Conservation (phyloP, 2,888 invertebrate species). For the Leptura quadrifasciata region DNA sequence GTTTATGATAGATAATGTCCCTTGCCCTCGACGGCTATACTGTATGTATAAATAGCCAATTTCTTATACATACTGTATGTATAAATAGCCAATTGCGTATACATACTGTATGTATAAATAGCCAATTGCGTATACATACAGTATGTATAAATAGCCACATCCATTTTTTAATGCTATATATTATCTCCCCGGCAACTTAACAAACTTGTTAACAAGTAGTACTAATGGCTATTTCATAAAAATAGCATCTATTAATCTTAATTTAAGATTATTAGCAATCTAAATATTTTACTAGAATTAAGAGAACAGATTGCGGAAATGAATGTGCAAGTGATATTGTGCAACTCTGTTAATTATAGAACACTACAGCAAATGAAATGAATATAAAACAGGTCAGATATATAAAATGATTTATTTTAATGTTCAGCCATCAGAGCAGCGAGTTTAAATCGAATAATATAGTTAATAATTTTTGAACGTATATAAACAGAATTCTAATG, state of each 20-base stretch:
- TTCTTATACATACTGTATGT: too few relatives aligned
- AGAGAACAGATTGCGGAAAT: constrained; percentile 1
- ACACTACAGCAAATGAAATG: constrained; percentile 4
- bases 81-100: too few relatives aligned
- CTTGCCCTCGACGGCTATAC: too few relatives aligned
- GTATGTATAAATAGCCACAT: too few relatives aligned
- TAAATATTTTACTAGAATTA: neutral
- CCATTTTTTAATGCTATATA: neutral
- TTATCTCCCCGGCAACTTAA: neutral
- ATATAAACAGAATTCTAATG: too few relatives aligned
- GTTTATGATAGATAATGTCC: too few relatives aligned
- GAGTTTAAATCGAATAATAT: neutral
- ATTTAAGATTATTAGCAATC: neutral
- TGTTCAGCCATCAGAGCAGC: neutral
- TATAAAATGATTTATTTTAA: constrained; percentile 36
- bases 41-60: too few relatives aligned
- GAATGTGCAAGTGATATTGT: constrained; percentile 4
- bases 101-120: too few relatives aligned
- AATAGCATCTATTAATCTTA: neutral
- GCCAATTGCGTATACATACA: too few relatives aligned
- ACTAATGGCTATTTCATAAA: neutral
- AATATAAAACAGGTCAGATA: constrained; percentile 22
- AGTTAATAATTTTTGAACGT: neutral
- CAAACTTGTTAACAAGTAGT: neutral
- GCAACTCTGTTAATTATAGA: constrained; percentile 18